phyloP scores from a whole-genome alignment of 2,888 invertebrate genomes.

The Andrena fulva region DNA sequence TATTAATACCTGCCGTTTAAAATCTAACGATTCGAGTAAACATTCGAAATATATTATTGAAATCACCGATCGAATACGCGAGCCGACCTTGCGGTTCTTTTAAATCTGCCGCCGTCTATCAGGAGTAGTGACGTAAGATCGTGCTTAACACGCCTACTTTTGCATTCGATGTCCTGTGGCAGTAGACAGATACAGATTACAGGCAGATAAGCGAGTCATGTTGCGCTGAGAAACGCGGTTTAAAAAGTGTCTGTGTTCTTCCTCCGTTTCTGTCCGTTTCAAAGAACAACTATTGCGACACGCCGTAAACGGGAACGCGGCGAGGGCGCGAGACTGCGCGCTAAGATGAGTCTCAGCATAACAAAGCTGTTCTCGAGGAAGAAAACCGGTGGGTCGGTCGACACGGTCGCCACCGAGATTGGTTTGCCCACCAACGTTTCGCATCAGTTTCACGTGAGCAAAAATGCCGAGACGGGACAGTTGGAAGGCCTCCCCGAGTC shows the following conservation, averaged over 20 bases:
- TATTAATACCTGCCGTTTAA: too few species aligned
- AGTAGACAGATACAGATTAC: not conserved
- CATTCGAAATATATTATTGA: not conserved
- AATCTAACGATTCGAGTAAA: too few species aligned
- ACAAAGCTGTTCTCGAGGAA: conserved; percentile 83
- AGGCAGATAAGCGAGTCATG: conserved; percentile 41
- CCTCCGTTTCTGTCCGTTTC: not conserved
- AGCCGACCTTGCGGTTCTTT: not conserved
- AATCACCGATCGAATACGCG: not conserved
- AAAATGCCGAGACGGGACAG: conserved; percentile 92
- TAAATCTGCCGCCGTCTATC: conserved; percentile 27
- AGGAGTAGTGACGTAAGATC: conserved; percentile 4
- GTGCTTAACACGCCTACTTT: conserved; percentile 33
- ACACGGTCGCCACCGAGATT: conserved; percentile 88
- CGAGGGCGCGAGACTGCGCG: conserved; percentile 41
- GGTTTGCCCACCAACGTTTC: conserved; percentile 94
- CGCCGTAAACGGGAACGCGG: conserved; percentile 30
- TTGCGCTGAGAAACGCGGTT: conserved; percentile 44
- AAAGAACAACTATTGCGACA: not conserved
- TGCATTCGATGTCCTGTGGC: conserved; percentile 29
- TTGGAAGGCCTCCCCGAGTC: conserved; percentile 94
- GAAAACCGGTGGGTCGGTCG: conserved; percentile 71
- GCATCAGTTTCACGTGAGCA: conserved; percentile 94
- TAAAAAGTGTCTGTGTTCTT: conserved; percentile 22
- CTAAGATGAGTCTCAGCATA: conserved; percentile 82